phyloP scores from a whole-genome alignment of 2,113 vertebrate species.

The Macrotis lagotis region DNA sequence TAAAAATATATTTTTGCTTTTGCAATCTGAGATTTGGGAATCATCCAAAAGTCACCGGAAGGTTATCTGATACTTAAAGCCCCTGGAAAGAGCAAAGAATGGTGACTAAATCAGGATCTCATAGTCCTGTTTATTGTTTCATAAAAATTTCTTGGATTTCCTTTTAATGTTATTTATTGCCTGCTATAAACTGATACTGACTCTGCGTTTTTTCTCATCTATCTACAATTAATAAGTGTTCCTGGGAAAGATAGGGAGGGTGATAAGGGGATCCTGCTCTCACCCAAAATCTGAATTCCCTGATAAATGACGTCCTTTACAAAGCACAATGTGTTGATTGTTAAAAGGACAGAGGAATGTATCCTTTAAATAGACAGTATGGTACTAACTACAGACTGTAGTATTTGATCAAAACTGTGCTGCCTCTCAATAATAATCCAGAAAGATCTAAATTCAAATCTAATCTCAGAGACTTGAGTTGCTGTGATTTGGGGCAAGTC shows the following conservation, averaged over 20 bases:
- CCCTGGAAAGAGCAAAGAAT: slow-evolving; percentile 41
- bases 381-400: background rate
- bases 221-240: slow-evolving; percentile 6
- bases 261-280: background rate
- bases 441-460: background rate
- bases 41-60: background rate
- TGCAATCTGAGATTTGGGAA: background rate
- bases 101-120: slow-evolving; percentile 36
- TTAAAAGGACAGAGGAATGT: background rate
- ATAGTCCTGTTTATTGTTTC: slow-evolving; percentile 56
- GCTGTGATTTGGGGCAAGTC: background rate
- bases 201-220: background rate
- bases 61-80: slow-evolving; percentile 60
- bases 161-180: slow-evolving; percentile 5
- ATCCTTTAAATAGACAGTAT: background rate
- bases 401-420: background rate
- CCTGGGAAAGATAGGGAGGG: background rate
- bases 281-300: background rate
- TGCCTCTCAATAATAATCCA: background rate
- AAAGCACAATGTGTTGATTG: background rate
- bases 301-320: background rate
- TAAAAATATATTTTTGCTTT: background rate
- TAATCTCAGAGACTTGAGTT: too few species aligned
- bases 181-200: slow-evolving; percentile 11
- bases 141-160: slow-evolving; percentile 40